These are phyloP conservation scores for Lasioglossum zephyrum DNA, from an alignment of 2,888 invertebrate species.

Conservation along the genomic window DNA sequence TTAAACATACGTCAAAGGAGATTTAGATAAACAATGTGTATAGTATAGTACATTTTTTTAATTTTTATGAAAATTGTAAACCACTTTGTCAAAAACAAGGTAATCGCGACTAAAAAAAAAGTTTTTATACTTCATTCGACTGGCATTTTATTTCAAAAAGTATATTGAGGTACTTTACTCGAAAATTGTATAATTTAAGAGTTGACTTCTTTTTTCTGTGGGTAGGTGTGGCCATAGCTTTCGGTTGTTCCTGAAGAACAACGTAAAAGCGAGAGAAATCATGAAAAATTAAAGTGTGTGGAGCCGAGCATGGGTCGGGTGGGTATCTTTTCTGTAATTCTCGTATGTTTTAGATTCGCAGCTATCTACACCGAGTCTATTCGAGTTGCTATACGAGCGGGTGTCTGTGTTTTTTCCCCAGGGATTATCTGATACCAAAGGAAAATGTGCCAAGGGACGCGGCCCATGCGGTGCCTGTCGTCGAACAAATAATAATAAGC, in stretches of 20 bases:
- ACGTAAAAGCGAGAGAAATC: conserved; percentile 1
- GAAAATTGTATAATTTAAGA: too few species aligned
- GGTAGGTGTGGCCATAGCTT: not conserved
- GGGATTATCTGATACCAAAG: conserved; percentile 80
- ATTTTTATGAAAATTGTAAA: too few species aligned
- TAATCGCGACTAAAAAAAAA: too few species aligned
- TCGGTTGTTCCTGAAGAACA: not conserved
- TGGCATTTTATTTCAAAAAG: too few species aligned
- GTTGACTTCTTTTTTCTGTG: too few species aligned
- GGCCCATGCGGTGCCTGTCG: conserved; percentile 62
- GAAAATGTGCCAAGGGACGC: conserved; percentile 70
- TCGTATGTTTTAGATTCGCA: conserved; percentile 48
- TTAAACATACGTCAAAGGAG: too few species aligned
- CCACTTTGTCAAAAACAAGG: too few species aligned
- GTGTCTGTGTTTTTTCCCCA: conserved; percentile 26
- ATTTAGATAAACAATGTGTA: too few species aligned
- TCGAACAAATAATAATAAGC: conserved; percentile 78
- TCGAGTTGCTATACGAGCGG: not conserved
- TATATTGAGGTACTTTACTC: too few species aligned
- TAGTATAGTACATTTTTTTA: too few species aligned
- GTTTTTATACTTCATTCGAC: too few species aligned
- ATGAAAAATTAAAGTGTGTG: not conserved
- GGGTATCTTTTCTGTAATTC: conserved; percentile 21
- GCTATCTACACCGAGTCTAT: not conserved
- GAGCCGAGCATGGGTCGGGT: conserved; percentile 1